Evolutionary conservation across 2,888 invertebrate species (phyloP).

Genomic region (Cryptocephalus primarius): DNA sequence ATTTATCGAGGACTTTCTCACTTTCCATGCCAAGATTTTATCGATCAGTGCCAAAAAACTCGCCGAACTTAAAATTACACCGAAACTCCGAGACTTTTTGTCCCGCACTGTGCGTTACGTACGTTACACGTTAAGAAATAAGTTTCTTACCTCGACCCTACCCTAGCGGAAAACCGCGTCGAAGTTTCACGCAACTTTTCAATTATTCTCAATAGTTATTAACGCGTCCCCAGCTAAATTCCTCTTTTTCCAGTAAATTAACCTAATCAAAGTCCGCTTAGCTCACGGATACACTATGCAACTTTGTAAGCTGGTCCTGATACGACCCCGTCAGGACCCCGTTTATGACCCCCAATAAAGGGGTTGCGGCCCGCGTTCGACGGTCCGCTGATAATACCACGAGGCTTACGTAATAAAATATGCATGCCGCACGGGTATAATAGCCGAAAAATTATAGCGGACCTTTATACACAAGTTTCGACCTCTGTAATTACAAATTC

Average conservation of each 20-base stretch:
- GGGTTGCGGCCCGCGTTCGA: conserved; percentile 17
- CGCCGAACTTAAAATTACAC: too few species aligned
- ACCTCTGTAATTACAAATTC: conserved; percentile 11
- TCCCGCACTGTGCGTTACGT: too few species aligned
- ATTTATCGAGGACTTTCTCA: too few species aligned
- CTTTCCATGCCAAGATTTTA: too few species aligned
- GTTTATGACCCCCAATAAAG: conserved; percentile 24
- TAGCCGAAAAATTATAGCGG: conserved; percentile 21
- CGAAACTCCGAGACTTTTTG: too few species aligned
- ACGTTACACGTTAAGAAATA: too few species aligned
- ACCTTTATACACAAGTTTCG: conserved; percentile 10
- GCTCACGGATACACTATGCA: neutral
- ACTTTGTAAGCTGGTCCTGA: conserved; percentile 6
- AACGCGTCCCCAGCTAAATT: too few species aligned
- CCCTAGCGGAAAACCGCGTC: too few species aligned
- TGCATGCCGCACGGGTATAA: conserved; percentile 21
- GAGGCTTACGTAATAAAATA: conserved; percentile 22
- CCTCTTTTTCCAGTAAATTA: conserved; percentile 5
- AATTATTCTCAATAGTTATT: too few species aligned
- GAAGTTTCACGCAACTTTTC: too few species aligned
- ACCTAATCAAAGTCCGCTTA: conserved; percentile 16
- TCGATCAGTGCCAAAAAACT: too few species aligned
- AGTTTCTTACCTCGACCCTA: too few species aligned
- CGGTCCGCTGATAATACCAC: conserved; percentile 22
- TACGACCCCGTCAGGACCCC: conserved; percentile 17